A percentile compares a stretch with the other conserved stretches of the same genome.
phyloP scores from a whole-genome alignment of 2,888 invertebrate species.

The Phania funesta region DNA sequence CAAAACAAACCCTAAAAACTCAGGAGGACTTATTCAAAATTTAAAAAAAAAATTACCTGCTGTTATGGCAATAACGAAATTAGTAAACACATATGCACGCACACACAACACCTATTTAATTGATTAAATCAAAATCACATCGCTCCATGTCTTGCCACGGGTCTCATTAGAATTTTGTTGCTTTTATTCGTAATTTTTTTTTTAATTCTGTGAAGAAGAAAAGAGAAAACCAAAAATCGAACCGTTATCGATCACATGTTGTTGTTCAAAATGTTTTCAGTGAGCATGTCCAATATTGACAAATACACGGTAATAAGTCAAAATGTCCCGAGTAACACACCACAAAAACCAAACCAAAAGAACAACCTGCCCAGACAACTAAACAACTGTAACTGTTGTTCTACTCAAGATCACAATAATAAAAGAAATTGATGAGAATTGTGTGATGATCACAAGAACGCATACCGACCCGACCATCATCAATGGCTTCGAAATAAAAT shows the following conservation, averaged over 20 bases:
- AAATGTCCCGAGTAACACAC: slow-evolving; percentile 64
- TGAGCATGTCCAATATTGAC: slow-evolving; percentile 79
- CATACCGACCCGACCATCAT: slow-evolving; percentile 18
- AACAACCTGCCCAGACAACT: slow-evolving; percentile 18
- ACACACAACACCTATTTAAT: slow-evolving; percentile 25
- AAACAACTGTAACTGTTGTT: slow-evolving; percentile 34
- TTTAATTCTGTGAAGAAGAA: background rate
- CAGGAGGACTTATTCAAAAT: background rate
- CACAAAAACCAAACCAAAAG: slow-evolving; percentile 32
- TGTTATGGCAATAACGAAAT: background rate
- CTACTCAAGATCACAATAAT: slow-evolving; percentile 21
- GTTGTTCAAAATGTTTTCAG: slow-evolving; percentile 47
- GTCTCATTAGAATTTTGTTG: slow-evolving; percentile 59
- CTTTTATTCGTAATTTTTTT: background rate
- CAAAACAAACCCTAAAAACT: slow-evolving; percentile 17
- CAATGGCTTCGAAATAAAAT: background rate
- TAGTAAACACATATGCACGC: background rate
- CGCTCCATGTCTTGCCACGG: slow-evolving; percentile 53
- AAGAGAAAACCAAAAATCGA: slow-evolving; percentile 2
- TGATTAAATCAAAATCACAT: slow-evolving; percentile 66
- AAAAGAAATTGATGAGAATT: slow-evolving; percentile 38
- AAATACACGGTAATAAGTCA: slow-evolving; percentile 75
- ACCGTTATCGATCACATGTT: slow-evolving; percentile 34
- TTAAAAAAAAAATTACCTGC: slow-evolving; percentile 39
- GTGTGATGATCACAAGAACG: slow-evolving; percentile 50